These are phyloP conservation scores for Zoanthus sociatus DNA, from an alignment of 92 coral and sea anemone genomes.

Conservation along the genomic window DNA sequence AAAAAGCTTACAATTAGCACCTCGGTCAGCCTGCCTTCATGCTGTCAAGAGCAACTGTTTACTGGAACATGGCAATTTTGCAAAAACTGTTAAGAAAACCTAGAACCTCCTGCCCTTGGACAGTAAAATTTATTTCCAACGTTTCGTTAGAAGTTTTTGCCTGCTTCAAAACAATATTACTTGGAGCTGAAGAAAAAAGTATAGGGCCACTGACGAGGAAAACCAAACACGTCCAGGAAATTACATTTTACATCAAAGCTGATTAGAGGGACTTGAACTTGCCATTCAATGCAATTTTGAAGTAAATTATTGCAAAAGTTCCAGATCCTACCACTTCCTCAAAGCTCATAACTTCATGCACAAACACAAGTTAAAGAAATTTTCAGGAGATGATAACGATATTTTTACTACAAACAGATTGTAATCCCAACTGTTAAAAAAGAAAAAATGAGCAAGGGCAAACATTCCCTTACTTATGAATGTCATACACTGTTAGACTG, in stretches of 20 bases:
- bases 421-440: too few species aligned
- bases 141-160: conserved; percentile 33
- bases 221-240: conserved; percentile 43
- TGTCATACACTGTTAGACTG: too few species aligned
- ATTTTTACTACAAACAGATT: too few species aligned
- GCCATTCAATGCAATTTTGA: too few species aligned
- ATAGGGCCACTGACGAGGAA: conserved; percentile 39
- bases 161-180: conserved; percentile 23
- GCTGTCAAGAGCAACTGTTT: conserved; percentile 43
- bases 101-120: conserved; percentile 50
- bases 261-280: not conserved
- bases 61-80: conserved; percentile 46
- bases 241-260: conserved; percentile 29
- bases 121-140: not conserved
- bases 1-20: conserved; percentile 44
- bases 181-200: conserved; percentile 15
- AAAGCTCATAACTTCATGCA: too few species aligned
- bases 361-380: too few species aligned
- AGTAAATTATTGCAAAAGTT: too few species aligned
- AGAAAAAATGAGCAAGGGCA: too few species aligned
- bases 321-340: too few species aligned
- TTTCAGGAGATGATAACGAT: too few species aligned
- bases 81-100: conserved; percentile 42
- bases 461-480: too few species aligned
- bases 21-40: conserved; percentile 54